phyloP scores from a whole-genome alignment of 2,888 invertebrate species.

The Atrina japonica region DNA sequence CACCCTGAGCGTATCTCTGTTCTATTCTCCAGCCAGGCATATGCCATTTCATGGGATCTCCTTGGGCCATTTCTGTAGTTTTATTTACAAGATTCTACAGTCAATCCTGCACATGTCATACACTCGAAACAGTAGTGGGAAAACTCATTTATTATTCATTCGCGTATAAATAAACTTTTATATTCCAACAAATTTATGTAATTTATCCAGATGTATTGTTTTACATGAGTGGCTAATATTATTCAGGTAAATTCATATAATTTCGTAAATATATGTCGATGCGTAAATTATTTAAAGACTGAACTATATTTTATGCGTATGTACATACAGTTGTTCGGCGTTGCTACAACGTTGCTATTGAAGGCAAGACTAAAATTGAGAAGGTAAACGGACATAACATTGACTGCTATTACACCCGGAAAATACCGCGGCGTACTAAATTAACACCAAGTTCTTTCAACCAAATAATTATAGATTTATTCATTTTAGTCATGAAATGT shows the following conservation, averaged over 20 bases:
- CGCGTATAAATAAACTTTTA: not conserved
- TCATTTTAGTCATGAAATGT: no score
- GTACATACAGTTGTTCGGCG: not conserved
- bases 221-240: no score
- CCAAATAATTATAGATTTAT: no score
- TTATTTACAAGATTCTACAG: constrained; percentile 10
- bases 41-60: constrained; percentile 69
- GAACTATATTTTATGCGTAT: constrained; percentile 1
- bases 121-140: constrained; percentile 2
- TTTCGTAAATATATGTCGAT: no score
- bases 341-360: constrained; percentile 38
- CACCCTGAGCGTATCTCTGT: constrained; percentile 74
- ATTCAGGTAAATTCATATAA: no score
- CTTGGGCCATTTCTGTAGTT: constrained; percentile 60
- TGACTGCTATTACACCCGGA: no score
- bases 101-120: not conserved
- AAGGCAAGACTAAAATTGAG: not conserved
- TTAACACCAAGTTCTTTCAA: no score
- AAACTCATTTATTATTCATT: not conserved
- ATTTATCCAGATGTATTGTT: no score
- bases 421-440: no score
- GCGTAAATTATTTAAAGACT: no score
- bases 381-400: not conserved
- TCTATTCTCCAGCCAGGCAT: constrained; percentile 79
- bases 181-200: no score